phyloP scores from a whole-genome alignment of 2,113 vertebrate genomes.

The Catharus bicknelli region DNA sequence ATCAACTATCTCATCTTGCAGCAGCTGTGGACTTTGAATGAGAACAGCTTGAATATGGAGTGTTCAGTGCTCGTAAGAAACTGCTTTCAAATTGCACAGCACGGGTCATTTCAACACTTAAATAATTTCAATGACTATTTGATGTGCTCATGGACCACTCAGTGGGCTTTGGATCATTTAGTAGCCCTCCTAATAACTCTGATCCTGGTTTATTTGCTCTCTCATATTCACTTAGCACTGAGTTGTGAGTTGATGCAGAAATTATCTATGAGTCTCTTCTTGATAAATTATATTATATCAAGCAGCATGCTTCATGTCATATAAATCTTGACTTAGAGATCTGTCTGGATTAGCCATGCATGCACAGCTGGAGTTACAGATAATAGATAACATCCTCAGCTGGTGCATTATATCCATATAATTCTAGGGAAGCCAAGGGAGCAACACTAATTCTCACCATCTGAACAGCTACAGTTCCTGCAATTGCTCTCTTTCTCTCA shows the following conservation, averaged over 20 bases:
- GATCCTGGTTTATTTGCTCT: neutral
- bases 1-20: neutral
- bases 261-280: neutral
- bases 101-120: neutral
- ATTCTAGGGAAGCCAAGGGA: neutral
- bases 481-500: neutral
- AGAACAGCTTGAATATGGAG: neutral
- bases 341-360: neutral
- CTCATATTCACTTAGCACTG: neutral
- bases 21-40: neutral
- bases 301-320: neutral
- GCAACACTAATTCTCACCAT: neutral
- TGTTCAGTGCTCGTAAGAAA: neutral
- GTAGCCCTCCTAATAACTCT: neutral
- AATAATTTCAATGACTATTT: neutral
- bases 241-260: neutral
- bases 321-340: neutral
- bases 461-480: neutral
- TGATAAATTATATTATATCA: neutral
- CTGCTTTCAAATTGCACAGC: neutral
- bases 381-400: conserved; percentile 37
- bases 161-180: neutral
- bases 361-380: conserved; percentile 28
- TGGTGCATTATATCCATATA: neutral
- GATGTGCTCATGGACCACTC: neutral